Evolutionary conservation across 2,113 vertebrate species (phyloP).

Genomic region (Ophthalmolycus amberensis): DNA sequence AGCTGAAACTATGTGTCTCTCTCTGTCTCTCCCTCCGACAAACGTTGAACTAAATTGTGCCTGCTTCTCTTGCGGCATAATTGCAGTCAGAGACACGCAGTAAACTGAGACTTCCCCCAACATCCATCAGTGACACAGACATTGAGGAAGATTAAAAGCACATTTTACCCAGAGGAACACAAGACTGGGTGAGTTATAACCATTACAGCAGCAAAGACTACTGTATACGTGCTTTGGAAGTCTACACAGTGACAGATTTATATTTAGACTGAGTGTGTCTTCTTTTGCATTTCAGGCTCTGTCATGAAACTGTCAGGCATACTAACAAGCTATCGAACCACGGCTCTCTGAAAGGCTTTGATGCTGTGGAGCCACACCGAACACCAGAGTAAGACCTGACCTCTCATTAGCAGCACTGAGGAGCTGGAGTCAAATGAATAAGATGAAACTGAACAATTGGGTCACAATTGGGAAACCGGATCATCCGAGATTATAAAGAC

Average conservation of each 20-base stretch:
- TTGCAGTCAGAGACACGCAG: slow-evolving; percentile 61
- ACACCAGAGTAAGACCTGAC: slow-evolving; percentile 65
- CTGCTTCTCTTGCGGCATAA: slow-evolving; percentile 21
- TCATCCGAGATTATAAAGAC: not conserved
- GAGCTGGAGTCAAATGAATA: slow-evolving; percentile 47
- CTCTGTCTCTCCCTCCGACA: not conserved
- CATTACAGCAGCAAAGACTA: slow-evolving; percentile 30
- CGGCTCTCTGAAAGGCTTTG: slow-evolving; percentile 64
- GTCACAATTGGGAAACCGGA: slow-evolving; percentile 43
- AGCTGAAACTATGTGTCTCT: not conserved
- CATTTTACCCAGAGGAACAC: slow-evolving; percentile 30
- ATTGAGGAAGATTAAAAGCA: slow-evolving; percentile 54
- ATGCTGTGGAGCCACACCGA: slow-evolving; percentile 56
- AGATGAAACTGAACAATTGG: slow-evolving; percentile 46
- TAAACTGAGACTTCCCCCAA: slow-evolving; percentile 25
- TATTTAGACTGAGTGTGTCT: slow-evolving; percentile 35
- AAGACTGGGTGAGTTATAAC: slow-evolving; percentile 63
- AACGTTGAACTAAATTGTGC: slow-evolving; percentile 24
- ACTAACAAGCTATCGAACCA: slow-evolving; percentile 63
- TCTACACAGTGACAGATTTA: slow-evolving; percentile 35
- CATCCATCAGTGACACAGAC: slow-evolving; percentile 59
- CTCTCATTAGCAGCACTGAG: slow-evolving; percentile 56
- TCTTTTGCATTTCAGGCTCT: slow-evolving; percentile 55
- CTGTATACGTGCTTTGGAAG: slow-evolving; percentile 30
- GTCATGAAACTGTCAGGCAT: slow-evolving; percentile 67